Base-by-base conservation (phyloP, 2,888 invertebrate species). In the Eledona agricola region DNA sequence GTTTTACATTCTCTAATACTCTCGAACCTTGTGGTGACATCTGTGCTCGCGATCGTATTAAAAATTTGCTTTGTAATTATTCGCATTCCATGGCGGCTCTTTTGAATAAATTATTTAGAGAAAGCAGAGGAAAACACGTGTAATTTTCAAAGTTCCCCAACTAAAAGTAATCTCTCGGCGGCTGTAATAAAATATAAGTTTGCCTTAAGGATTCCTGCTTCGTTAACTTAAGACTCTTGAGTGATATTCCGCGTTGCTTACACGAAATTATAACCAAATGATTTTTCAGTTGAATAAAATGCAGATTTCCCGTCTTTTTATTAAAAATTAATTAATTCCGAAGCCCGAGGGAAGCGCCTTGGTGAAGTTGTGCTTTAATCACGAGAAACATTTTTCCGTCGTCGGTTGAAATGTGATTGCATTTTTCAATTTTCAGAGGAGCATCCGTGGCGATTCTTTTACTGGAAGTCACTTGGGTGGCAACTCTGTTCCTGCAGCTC, bases 401-500 rank as follows among this genome's bases (percentile, higher is more conserved):
- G n/a, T n/a, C n/a, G n/a, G n/a, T n/a, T n/a, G n/a, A n/a, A n/a
- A n/a, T n/a, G n/a, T n/a, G n/a, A 7, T n/a, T 16, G 7, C 6
- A 20, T 35, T 35, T 17, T 38, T 6, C n/a, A n/a, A n/a, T n/a
- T 80, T 78, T 43, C 78, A 85, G 85, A 74, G 78, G 80, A 59
- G 79, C 79, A 45, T 80, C 84, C 43, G 72, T 77, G 20, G 62
- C 83, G 62, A 78, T 84, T 55, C 80, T 85, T 62, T 78, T 84
- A 64, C 75, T 84, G 55, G 86, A 86, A 76, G 79, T 83, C 46
- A 82, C 83, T 53, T 86, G 86, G 85, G 81, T 82, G 49, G 77
- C 84, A 64, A 83, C 83, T 25, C 74, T 85, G 47, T 85, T 85
- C 70, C 76, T 85, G 50, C 82, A 83, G 34, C 53, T 65, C 31